Percentiles rank a stretch among this genome's conserved stretches.
Conservation (phyloP, 2,888 invertebrate species). For the Barypeithes pellucidus region DNA sequence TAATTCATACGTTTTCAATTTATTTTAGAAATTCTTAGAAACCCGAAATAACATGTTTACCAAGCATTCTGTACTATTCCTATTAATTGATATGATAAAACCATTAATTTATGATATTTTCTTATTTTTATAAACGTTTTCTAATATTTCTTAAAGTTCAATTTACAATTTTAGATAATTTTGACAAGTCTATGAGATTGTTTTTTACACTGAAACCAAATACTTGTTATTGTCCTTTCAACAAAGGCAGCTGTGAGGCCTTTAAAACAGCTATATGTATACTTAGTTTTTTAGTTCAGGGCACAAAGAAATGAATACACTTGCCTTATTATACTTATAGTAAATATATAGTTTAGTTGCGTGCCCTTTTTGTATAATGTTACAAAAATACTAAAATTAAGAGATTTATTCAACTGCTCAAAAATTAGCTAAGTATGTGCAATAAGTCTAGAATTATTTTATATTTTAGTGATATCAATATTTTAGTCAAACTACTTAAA, state of each 20-base stretch:
- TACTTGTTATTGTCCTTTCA: slow-evolving; percentile 52
- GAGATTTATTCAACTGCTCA: slow-evolving; percentile 22
- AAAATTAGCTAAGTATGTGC: slow-evolving; percentile 34
- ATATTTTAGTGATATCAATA: slow-evolving; percentile 30
- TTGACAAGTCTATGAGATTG: slow-evolving; percentile 57
- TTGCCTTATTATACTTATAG: not conserved
- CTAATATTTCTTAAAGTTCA: not conserved
- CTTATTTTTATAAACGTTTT: no score
- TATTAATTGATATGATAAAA: no score
- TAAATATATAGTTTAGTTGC: slow-evolving; percentile 3
- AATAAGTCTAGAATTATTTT: slow-evolving; percentile 36
- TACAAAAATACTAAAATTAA: slow-evolving; percentile 16
- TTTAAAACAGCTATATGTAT: slow-evolving; percentile 1
- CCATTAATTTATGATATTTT: no score
- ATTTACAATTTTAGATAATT: slow-evolving; percentile 56
- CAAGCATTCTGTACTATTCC: no score
- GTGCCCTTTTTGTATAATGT: slow-evolving; percentile 23
- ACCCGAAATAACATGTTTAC: no score
- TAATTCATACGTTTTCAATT: no score
- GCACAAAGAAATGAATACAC: not conserved
- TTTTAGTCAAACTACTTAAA: slow-evolving; percentile 29
- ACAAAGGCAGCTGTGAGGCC: slow-evolving; percentile 23
- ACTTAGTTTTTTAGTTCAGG: not conserved
- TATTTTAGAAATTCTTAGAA: no score
- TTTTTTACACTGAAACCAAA: slow-evolving; percentile 55